These are phyloP conservation scores for Porites divaricata DNA, from an alignment of 92 coral and sea anemone species.

Conservation along the genomic window DNA sequence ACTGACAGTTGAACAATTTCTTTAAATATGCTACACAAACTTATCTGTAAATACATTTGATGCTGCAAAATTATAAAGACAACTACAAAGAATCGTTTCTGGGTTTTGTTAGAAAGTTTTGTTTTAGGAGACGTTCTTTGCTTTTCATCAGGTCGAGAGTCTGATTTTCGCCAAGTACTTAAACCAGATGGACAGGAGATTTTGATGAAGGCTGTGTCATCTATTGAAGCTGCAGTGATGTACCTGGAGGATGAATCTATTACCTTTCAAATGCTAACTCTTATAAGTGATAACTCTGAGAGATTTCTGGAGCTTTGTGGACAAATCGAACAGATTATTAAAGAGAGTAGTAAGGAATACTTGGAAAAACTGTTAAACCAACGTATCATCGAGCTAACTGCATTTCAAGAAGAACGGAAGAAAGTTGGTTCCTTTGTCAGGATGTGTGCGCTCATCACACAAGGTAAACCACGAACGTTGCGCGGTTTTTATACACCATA, in stretches of 20 bases:
- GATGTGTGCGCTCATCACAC: conserved; percentile 43
- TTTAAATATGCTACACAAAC: no score
- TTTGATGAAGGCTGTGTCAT: conserved; percentile 50
- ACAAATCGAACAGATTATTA: not conserved
- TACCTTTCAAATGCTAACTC: conserved; percentile 19
- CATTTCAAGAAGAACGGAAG: conserved; percentile 56
- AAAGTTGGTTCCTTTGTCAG: conserved; percentile 43
- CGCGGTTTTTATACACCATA: no score
- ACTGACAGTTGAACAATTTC: no score
- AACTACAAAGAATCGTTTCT: no score
- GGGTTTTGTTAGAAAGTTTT: no score
- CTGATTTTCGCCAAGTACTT: conserved; percentile 37
- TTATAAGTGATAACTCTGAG: conserved; percentile 38
- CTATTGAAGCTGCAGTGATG: conserved; percentile 55
- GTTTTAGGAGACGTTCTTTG: no score
- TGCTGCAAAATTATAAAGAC: no score
- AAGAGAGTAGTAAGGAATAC: not conserved
- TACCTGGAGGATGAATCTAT: conserved; percentile 45
- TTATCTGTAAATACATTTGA: no score
- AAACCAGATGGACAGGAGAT: conserved; percentile 44
- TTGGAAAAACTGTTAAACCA: not conserved
- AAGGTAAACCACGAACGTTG: conserved; percentile 38
- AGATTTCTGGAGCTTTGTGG: conserved; percentile 47
- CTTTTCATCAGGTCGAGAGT: conserved; percentile 1
- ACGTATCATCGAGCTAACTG: conserved; percentile 37